Conservation (phyloP, 2,113 vertebrate species). For the Grus americana region DNA sequence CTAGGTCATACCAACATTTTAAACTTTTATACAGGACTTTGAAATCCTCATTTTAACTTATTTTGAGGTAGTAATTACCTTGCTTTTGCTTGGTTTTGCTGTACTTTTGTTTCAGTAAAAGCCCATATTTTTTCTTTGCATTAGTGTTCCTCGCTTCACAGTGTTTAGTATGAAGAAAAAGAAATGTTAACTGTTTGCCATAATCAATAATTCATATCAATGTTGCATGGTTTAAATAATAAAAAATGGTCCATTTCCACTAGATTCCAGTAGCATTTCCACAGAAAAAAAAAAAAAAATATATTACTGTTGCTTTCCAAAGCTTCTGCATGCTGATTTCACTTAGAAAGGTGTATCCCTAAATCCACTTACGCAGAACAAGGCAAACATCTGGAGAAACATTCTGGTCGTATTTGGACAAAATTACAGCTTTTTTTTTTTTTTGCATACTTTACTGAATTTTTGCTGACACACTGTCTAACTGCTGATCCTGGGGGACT, state of each 20-base stretch:
- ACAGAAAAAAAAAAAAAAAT: not conserved
- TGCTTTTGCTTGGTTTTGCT: not conserved
- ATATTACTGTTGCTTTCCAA: not conserved
- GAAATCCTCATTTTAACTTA: not conserved
- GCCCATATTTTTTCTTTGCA: not conserved
- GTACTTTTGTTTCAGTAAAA: not conserved
- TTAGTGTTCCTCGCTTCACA: not conserved
- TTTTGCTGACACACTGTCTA: not conserved
- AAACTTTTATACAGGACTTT: not conserved
- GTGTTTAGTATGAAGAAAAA: not conserved
- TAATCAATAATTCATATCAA: not conserved
- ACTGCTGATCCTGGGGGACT: no score
- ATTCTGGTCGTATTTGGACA: not conserved
- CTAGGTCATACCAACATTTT: not conserved
- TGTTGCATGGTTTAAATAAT: not conserved
- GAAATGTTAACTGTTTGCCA: not conserved
- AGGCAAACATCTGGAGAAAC: not conserved
- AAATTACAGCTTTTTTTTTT: not conserved
- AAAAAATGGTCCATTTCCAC: not conserved
- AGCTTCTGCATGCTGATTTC: not conserved
- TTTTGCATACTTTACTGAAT: not conserved
- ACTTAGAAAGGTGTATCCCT: not conserved
- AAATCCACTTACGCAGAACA: not conserved
- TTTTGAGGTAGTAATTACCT: not conserved
- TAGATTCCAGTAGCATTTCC: not conserved